Base-by-base conservation (phyloP, 2,797 vertebrate genomes). In the Yasuhikotakia modesta region DNA sequence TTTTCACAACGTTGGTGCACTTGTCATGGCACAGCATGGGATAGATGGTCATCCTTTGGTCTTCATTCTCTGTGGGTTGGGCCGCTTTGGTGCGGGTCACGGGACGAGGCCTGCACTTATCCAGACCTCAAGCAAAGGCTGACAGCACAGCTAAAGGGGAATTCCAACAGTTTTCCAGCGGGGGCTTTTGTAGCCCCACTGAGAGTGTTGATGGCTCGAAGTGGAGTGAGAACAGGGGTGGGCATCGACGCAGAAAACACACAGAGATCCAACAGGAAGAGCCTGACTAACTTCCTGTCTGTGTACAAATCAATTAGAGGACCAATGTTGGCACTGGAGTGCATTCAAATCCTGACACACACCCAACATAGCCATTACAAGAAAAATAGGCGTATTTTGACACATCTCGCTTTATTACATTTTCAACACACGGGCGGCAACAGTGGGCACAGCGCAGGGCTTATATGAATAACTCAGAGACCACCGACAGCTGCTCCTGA, bases 261-360 rank as follows among this genome's bases (percentile, higher is more conserved):
- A 85, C 68, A 73, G 84, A 61, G 80, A 84, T 68, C 80, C 84
- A 79, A 83, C 79, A 75, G 80, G 81, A 79, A 39, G 73, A 68
- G 72, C 72, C 77, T 80, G 64, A 84, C 82, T 80, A 86, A 83
- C 80, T 79, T 79, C 72, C 72, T 70, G 72, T 81, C 73, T 76
- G 83, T 82, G 81, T 79, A 84, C 82, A 85, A 87, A 81, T 85
- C 86, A 88, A 85, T 87, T 81, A 84, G 65, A 30, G 69, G 69
- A 68, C 77, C 64, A 80, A 79, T 53, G 73, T 53, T 63, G 39
- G 67, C 46, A 39, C 67, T 43, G 79, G 67, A 71, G 50, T 22
- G 53, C 68, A 24, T 53, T 52, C 35, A 65, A 81, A 79, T 70
- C 76, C 48, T 55, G 46, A 60, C 7, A 71, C 24, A 72, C 7